phyloP scores from a whole-genome alignment of 2,113 vertebrate genomes.

The Circaetus gallicus region DNA sequence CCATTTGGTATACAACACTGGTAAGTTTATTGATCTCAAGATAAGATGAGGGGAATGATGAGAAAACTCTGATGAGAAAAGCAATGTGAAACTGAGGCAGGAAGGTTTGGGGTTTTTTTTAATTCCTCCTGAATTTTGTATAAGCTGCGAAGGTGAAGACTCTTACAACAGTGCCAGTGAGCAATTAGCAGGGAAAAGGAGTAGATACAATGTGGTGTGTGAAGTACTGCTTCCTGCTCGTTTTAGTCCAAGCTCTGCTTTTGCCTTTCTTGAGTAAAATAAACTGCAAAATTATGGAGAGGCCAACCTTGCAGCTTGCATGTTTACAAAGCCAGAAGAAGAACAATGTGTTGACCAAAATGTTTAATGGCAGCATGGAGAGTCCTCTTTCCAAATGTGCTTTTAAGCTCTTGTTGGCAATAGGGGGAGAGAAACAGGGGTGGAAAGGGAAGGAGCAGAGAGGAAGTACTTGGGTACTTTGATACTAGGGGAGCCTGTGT shows the following conservation, averaged over 20 bases:
- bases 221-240: not conserved
- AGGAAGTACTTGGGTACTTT: not conserved
- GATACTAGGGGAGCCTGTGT: not conserved
- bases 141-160: not conserved
- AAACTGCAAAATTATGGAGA: not conserved
- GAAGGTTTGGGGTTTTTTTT: not conserved
- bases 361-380: not conserved
- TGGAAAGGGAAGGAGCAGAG: not conserved
- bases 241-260: not conserved
- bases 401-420: not conserved
- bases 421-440: accelerated
- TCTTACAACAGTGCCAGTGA: not conserved
- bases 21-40: not conserved
- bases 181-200: not conserved
- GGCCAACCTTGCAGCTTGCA: not conserved
- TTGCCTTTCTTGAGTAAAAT: not conserved
- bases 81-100: not conserved
- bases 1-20: not conserved
- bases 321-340: not conserved
- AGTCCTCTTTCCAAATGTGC: not conserved
- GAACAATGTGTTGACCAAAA: not conserved
- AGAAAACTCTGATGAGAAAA: not conserved
- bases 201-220: not conserved
- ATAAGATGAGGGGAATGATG: not conserved
- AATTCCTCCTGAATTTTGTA: not conserved